Evolutionary conservation across 2,888 invertebrate species (phyloP).

Genomic region (Callinectes sapidus): DNA sequence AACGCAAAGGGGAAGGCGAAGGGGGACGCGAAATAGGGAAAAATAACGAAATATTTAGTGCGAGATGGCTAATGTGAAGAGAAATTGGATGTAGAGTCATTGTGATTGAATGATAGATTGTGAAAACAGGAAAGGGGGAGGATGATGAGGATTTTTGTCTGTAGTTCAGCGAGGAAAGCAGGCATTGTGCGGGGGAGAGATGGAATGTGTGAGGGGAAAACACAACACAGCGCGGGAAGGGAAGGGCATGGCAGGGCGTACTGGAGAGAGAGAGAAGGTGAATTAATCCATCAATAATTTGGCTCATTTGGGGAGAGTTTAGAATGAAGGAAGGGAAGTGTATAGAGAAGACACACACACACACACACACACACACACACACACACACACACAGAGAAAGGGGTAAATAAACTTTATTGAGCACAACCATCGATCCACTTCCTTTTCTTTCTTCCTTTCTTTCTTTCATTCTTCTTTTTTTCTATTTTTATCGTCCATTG

Average conservation of each 20-base stretch:
- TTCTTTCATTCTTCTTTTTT: not conserved
- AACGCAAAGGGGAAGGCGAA: not conserved
- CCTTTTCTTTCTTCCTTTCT: not conserved
- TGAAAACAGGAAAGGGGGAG: not conserved
- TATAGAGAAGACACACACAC: not conserved
- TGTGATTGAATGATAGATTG: conserved; percentile 11
- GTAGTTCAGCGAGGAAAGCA: not conserved
- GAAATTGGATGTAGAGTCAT: not conserved
- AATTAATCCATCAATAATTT: not conserved
- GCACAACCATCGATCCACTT: not conserved
- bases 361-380: conserved; percentile 21
- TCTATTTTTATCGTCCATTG: not conserved
- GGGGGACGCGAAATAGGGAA: not conserved
- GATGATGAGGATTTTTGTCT: not conserved
- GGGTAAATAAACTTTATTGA: not conserved
- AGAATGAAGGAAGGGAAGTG: not conserved
- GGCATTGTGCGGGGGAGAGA: not conserved
- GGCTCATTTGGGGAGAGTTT: not conserved
- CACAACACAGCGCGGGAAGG: not conserved
- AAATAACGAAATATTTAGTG: not conserved
- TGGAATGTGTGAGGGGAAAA: not conserved
- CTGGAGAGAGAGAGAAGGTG: not conserved
- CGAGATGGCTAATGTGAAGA: not conserved
- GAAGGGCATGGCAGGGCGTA: no score
- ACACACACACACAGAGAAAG: conserved; percentile 4